Conservation (phyloP, 2,888 invertebrate species). For the Sicus ferrugineus region DNA sequence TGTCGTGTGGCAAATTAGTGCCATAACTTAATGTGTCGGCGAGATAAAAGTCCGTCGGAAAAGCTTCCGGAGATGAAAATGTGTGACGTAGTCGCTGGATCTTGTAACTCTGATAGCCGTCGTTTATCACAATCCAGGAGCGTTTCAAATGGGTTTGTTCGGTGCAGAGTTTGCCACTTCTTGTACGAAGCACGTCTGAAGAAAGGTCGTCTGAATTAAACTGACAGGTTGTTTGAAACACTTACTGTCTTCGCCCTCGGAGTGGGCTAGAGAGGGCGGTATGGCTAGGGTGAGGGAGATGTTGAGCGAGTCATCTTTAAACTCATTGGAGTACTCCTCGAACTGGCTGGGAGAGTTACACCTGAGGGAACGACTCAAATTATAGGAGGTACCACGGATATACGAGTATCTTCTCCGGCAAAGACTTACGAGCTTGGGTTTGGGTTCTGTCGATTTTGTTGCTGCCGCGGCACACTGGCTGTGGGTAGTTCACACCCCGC, state of each 20-base stretch:
- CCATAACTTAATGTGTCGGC: slow-evolving; percentile 60
- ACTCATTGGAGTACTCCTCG: slow-evolving; percentile 61
- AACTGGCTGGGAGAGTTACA: slow-evolving; percentile 53
- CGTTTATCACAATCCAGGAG: slow-evolving; percentile 61
- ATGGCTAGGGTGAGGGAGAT: slow-evolving; percentile 63
- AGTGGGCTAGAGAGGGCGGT: slow-evolving; percentile 42
- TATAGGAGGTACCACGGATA: too few species aligned
- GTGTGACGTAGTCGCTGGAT: slow-evolving; percentile 61
- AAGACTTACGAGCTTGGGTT: slow-evolving; percentile 28
- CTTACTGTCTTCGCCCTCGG: slow-evolving; percentile 46
- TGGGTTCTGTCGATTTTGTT: slow-evolving; percentile 39
- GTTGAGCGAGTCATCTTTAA: slow-evolving; percentile 61
- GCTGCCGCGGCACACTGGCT: slow-evolving; percentile 43
- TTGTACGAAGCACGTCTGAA: slow-evolving; percentile 43
- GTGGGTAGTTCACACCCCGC: slow-evolving; percentile 58
- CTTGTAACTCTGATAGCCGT: slow-evolving; percentile 51
- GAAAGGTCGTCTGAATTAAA: neutral
- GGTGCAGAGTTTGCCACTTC: slow-evolving; percentile 52
- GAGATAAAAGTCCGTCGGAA: slow-evolving; percentile 50
- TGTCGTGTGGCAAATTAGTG: slow-evolving; percentile 60
- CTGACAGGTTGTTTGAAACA: neutral
- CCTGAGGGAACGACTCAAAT: slow-evolving; percentile 35
- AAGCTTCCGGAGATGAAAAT: slow-evolving; percentile 61
- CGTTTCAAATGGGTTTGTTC: slow-evolving; percentile 61
- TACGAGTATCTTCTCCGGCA: neutral